Conservation (phyloP, 2,797 vertebrate genomes). For the Astyanax mexicanus region DNA sequence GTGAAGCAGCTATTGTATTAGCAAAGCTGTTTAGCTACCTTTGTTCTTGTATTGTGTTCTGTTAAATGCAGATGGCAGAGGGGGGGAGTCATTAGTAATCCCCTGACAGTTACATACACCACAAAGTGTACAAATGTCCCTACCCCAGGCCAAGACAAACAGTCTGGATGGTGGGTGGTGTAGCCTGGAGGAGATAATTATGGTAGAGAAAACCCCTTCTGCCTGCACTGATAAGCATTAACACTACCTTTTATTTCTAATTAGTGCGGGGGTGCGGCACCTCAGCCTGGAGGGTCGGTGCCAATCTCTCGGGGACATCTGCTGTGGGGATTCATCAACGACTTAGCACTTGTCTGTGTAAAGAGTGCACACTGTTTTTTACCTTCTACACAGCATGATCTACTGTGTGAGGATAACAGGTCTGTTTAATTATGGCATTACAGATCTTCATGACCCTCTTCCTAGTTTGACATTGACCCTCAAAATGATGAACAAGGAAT, state of each 20-base stretch:
- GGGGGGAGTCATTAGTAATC: conserved; percentile 5
- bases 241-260: conserved; percentile 48
- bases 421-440: conserved; percentile 17
- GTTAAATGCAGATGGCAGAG: background rate
- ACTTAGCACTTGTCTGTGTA: background rate
- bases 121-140: conserved; percentile 15
- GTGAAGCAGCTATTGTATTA: background rate
- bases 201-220: conserved; percentile 22
- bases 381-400: background rate
- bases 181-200: conserved; percentile 23
- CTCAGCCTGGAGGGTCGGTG: background rate
- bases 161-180: conserved; percentile 11
- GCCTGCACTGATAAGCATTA: conserved; percentile 49
- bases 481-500: background rate
- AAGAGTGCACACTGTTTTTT: background rate
- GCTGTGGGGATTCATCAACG: conserved; percentile 1
- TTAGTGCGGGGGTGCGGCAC: conserved; percentile 21
- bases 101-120: background rate
- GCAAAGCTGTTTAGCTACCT: conserved; percentile 11
- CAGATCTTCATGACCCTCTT: background rate
- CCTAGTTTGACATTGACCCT: background rate
- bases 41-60: conserved; percentile 6
- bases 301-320: conserved; percentile 26
- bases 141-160: conserved; percentile 24
- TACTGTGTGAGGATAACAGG: conserved; percentile 19